These are phyloP conservation scores for Ptychadena robeensis DNA, from an alignment of 2,797 vertebrate genomes.

Conservation along the genomic window DNA sequence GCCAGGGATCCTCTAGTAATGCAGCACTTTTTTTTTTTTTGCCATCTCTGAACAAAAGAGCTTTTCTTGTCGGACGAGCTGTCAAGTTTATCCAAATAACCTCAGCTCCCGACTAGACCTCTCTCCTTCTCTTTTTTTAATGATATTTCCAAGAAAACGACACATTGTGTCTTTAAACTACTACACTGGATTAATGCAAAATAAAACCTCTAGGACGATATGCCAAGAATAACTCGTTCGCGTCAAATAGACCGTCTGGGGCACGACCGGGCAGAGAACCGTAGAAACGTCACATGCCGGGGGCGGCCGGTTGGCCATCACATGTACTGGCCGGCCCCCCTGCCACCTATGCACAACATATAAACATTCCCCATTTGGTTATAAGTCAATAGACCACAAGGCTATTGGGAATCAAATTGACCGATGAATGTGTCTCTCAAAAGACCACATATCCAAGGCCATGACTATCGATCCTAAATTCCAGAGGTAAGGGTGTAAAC, in stretches of 20 bases:
- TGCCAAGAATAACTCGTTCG: slow-evolving; percentile 57
- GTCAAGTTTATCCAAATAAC: slow-evolving; percentile 80
- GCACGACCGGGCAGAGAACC: background rate
- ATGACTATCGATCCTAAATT: no score
- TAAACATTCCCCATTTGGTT: no score
- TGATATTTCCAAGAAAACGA: slow-evolving; percentile 66
- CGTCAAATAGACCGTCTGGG: slow-evolving; percentile 30
- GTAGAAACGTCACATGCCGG: background rate
- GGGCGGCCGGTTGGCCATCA: background rate
- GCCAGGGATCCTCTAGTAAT: slow-evolving; percentile 73
- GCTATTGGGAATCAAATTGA: no score
- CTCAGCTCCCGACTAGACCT: slow-evolving; percentile 71
- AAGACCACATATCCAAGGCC: no score
- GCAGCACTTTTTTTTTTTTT: slow-evolving; percentile 68
- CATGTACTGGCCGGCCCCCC: no score
- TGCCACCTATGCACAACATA: no score
- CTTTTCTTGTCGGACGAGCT: slow-evolving; percentile 75
- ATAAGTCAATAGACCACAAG: no score
- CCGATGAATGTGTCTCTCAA: no score
- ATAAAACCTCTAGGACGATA: background rate
- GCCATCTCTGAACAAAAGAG: slow-evolving; percentile 74
- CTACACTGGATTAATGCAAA: slow-evolving; percentile 3
- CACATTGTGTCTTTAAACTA: slow-evolving; percentile 71
- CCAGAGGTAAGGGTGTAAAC: no score
- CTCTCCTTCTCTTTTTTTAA: slow-evolving; percentile 63